These are phyloP conservation scores for Bucco capensis DNA, from an alignment of 2,113 vertebrate species.

Conservation along the genomic window DNA sequence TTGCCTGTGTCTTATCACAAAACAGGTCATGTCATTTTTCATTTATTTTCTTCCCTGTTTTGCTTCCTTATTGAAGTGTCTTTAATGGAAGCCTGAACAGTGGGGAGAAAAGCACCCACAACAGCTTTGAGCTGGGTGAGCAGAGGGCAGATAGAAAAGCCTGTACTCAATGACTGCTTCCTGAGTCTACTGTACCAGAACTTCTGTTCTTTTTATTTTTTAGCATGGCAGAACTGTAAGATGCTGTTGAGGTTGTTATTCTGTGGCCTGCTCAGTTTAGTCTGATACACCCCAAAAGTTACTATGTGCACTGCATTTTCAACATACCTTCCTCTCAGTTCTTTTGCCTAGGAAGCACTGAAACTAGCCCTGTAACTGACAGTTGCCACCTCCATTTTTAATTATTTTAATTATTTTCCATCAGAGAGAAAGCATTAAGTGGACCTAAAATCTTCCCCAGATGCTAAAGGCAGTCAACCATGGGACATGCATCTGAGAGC, in stretches of 20 bases:
- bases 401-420: not conserved
- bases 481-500: not conserved
- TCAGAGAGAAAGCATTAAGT: not conserved
- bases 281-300: not conserved
- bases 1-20: not conserved
- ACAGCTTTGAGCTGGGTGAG: not conserved
- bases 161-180: accelerated
- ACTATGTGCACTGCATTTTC: not conserved
- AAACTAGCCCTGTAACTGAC: not conserved
- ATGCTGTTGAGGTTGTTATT: not conserved
- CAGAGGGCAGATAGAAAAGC: not conserved
- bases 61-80: not conserved
- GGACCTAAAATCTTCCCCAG: not conserved
- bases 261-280: not conserved
- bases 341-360: not conserved
- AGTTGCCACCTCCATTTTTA: not conserved
- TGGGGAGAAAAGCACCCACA: not conserved
- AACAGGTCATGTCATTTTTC: not conserved
- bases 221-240: accelerated
- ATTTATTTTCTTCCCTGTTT: not conserved
- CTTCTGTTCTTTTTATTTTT: not conserved
- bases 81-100: accelerated
- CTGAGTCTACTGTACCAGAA: not conserved
- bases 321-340: not conserved
- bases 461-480: not conserved